These are phyloP conservation scores for Myodes glareolus DNA, from an alignment of 2,113 vertebrate species.

Conservation along the genomic window DNA sequence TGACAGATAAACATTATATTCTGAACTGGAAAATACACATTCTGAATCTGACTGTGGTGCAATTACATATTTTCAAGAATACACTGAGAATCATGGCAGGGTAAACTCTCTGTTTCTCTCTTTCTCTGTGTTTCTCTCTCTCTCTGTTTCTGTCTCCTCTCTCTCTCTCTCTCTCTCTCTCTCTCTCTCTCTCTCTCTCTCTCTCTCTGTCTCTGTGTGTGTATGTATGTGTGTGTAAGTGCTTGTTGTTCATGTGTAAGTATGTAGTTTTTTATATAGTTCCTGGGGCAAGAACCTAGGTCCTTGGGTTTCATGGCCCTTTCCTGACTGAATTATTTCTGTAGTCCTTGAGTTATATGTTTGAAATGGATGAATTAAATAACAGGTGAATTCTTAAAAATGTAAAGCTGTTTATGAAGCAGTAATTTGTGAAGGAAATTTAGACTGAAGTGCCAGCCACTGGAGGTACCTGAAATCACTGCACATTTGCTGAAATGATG, in stretches of 20 bases:
- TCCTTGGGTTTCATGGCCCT: not conserved
- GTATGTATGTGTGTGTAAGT: not conserved
- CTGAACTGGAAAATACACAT: not conserved
- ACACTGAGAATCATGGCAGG: not conserved
- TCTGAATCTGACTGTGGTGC: not conserved
- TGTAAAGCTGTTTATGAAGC: not conserved
- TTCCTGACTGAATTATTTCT: not conserved
- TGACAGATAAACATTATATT: not conserved
- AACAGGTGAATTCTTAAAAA: not conserved
- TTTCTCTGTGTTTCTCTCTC: too few relatives aligned
- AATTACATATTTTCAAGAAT: not conserved
- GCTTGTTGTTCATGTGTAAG: not conserved
- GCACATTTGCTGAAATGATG: accelerated
- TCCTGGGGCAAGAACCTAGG: not conserved
- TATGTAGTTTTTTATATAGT: not conserved
- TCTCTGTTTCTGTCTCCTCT: too few relatives aligned
- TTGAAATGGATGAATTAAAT: not conserved
- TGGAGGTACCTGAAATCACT: not conserved
- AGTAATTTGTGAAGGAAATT: not conserved
- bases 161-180: too few relatives aligned
- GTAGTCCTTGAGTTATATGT: not conserved
- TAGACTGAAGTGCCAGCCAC: not conserved
- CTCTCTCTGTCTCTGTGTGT: not conserved
- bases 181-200: too few relatives aligned
- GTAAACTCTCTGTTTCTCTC: not conserved